phyloP scores from a whole-genome alignment of 2,113 vertebrate species.

The Semnornis frantzii region DNA sequence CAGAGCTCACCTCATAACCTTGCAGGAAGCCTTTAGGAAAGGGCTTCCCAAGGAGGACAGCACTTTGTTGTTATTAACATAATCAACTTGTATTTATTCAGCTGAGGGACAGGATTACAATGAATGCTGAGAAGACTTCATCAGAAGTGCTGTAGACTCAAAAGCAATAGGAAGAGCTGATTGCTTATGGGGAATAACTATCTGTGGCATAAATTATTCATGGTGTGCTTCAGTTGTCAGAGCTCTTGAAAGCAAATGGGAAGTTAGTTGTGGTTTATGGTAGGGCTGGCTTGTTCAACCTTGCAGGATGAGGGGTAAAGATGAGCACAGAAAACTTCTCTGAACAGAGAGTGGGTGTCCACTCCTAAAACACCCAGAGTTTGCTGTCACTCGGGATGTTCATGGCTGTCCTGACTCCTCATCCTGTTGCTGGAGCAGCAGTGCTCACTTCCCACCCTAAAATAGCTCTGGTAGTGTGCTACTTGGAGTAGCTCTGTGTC shows the following conservation, averaged over 20 bases:
- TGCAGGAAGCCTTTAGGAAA: background rate
- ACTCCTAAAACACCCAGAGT: accelerated
- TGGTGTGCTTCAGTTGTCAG: background rate
- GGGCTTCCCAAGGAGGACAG: background rate
- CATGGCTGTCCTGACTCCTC: accelerated
- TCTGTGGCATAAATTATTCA: background rate
- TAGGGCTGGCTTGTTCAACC: background rate
- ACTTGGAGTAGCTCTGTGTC: background rate
- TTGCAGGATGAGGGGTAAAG: background rate
- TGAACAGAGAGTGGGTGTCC: background rate
- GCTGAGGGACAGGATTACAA: background rate
- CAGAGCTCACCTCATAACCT: background rate
- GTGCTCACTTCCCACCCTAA: background rate
- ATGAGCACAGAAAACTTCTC: background rate
- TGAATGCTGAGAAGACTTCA: background rate
- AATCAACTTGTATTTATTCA: background rate
- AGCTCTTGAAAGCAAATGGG: background rate
- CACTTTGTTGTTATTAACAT: background rate
- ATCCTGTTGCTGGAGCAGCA: background rate
- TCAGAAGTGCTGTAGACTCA: background rate
- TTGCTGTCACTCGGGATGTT: background rate
- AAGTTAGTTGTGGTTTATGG: background rate
- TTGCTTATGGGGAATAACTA: background rate
- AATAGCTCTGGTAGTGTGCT: background rate
- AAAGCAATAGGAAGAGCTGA: background rate